Conservation (phyloP, 2,888 invertebrate genomes). For the Ectropis crepuscularia region DNA sequence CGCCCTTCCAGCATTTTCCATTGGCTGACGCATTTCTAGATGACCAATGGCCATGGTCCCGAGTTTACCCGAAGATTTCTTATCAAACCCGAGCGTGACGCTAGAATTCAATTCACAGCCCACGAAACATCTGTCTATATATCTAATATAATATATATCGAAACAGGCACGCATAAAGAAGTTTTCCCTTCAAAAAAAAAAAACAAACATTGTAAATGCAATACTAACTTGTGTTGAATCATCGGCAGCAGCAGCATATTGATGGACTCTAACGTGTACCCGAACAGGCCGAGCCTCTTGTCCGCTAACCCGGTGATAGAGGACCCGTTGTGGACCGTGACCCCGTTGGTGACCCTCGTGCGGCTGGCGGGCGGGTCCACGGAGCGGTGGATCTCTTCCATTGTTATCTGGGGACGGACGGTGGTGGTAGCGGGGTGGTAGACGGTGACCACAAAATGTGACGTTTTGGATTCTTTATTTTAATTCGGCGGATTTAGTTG, state of each 20-base stretch:
- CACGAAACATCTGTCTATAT: too few relatives aligned
- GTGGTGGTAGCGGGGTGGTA: background rate
- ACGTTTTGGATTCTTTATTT: background rate
- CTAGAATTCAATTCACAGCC: too few relatives aligned
- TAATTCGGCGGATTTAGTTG: background rate
- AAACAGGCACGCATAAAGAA: too few relatives aligned
- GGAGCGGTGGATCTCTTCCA: slow-evolving; percentile 90
- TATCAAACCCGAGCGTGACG: too few relatives aligned
- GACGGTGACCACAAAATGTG: slow-evolving; percentile 2
- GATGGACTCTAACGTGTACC: slow-evolving; percentile 98
- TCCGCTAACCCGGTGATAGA: slow-evolving; percentile 88
- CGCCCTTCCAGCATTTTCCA: too few relatives aligned
- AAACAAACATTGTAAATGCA: too few relatives aligned
- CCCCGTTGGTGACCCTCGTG: slow-evolving; percentile 54
- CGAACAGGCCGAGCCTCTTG: slow-evolving; percentile 94
- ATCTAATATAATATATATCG: too few relatives aligned
- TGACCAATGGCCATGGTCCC: too few relatives aligned
- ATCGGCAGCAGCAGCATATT: slow-evolving; percentile 97
- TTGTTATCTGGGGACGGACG: slow-evolving; percentile 87
- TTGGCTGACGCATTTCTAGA: too few relatives aligned
- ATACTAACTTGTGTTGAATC: slow-evolving; percentile 94
- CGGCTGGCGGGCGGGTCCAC: slow-evolving; percentile 61
- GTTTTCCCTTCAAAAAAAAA: too few relatives aligned
- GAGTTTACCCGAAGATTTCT: too few relatives aligned
- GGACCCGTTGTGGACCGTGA: slow-evolving; percentile 49